Percentiles rank a stretch among this genome's conserved stretches.
phyloP scores from a whole-genome alignment of 2,113 vertebrate genomes.

The Mustela lutreola region DNA sequence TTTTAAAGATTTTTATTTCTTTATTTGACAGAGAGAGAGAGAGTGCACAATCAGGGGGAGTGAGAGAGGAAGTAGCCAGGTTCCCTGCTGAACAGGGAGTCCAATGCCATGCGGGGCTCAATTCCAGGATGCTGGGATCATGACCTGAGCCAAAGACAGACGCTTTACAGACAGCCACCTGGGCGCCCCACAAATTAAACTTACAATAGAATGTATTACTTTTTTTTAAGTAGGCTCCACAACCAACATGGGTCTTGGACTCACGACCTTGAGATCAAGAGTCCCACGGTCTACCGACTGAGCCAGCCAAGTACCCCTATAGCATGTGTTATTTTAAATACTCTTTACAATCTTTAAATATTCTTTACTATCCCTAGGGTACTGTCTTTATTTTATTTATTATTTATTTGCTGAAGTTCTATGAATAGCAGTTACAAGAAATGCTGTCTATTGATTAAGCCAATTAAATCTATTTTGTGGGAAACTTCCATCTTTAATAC shows the following conservation, averaged over 20 bases:
- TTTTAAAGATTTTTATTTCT: neutral
- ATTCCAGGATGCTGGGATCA: no score
- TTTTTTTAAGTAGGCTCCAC: neutral
- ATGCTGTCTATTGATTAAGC: neutral
- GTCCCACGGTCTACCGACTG: neutral
- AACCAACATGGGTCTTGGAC: neutral
- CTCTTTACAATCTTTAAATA: neutral
- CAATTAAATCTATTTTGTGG: constrained; percentile 24
- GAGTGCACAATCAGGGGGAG: neutral
- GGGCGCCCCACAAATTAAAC: neutral
- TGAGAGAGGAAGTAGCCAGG: neutral
- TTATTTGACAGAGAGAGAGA: neutral
- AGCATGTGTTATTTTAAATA: neutral
- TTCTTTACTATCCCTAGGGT: neutral
- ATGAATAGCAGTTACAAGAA: neutral
- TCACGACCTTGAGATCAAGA: neutral
- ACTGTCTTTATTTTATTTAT: constrained; percentile 14
- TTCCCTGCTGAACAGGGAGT: no score
- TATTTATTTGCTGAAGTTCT: neutral
- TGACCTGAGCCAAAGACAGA: neutral
- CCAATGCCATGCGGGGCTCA: neutral
- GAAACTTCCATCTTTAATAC: constrained; percentile 11
- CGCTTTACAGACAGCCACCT: neutral
- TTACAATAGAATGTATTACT: neutral
- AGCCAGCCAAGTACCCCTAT: neutral